phyloP scores from a whole-genome alignment of 2,797 vertebrate species.

The Acestrorhynchus altus region DNA sequence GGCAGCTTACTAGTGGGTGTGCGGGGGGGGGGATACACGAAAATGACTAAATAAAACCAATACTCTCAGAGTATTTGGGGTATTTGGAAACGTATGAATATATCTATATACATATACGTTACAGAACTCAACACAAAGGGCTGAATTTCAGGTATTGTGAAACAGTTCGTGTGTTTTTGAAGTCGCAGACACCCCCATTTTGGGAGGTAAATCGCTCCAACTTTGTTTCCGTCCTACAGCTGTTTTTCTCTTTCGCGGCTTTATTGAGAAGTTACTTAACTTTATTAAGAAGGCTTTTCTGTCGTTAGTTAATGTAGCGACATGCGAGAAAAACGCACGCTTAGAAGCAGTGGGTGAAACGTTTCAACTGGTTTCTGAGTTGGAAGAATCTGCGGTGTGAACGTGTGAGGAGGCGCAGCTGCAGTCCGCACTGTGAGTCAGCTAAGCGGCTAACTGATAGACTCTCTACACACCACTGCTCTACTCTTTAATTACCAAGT shows the following conservation, averaged over 20 bases:
- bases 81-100: neutral
- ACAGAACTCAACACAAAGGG: neutral
- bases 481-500: too few species aligned
- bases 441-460: neutral
- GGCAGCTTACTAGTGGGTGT: constrained; percentile 56
- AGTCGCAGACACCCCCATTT: neutral
- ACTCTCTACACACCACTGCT: neutral
- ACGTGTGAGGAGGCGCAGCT: too few species aligned
- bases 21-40: neutral
- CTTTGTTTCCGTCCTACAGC: constrained; percentile 46
- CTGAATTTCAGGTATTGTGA: neutral
- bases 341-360: neutral
- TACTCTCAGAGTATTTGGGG: neutral
- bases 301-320: neutral
- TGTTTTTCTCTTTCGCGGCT: constrained; percentile 18
- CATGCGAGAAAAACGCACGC: neutral
- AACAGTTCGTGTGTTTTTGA: neutral
- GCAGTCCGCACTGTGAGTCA: constrained; percentile 21
- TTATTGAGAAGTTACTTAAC: neutral
- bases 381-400: too few species aligned
- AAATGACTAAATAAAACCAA: neutral
- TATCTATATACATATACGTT: rapidly evolving
- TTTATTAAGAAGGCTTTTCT: neutral
- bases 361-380: too few species aligned
- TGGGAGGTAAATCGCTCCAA: neutral